Conservation (phyloP, 2,113 vertebrate species). For the Aramus guarauna region DNA sequence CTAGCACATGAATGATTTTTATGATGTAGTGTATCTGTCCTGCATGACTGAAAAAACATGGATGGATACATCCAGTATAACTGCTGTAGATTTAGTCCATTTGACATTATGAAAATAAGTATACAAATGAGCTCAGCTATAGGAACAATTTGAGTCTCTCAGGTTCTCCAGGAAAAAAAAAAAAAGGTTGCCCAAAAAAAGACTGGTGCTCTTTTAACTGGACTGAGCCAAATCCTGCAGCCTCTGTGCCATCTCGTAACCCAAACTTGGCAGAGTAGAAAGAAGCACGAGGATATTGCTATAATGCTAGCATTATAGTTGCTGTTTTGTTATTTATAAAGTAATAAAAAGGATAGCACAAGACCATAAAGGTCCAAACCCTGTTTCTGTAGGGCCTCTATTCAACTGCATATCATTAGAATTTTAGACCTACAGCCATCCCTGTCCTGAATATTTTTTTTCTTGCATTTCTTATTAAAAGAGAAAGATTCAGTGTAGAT, state of each 20-base stretch:
- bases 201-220: not conserved
- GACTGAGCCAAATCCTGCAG: not conserved
- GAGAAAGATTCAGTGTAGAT: not conserved
- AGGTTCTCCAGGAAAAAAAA: not conserved
- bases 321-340: not conserved
- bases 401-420: not conserved
- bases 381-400: not conserved
- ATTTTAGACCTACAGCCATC: not conserved
- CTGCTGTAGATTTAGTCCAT: not conserved
- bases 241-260: accelerated
- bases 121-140: not conserved
- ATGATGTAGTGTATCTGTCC: not conserved
- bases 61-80: not conserved
- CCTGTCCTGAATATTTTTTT: not conserved
- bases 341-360: not conserved
- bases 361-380: not conserved
- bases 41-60: not conserved
- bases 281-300: not conserved
- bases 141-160: not conserved
- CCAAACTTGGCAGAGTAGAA: not conserved
- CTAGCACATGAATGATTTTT: not conserved
- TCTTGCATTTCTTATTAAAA: not conserved
- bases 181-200: not conserved
- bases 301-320: not conserved
- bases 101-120: not conserved